phyloP scores from a whole-genome alignment of 2,888 invertebrate genomes.

The Agapostemon virescens region DNA sequence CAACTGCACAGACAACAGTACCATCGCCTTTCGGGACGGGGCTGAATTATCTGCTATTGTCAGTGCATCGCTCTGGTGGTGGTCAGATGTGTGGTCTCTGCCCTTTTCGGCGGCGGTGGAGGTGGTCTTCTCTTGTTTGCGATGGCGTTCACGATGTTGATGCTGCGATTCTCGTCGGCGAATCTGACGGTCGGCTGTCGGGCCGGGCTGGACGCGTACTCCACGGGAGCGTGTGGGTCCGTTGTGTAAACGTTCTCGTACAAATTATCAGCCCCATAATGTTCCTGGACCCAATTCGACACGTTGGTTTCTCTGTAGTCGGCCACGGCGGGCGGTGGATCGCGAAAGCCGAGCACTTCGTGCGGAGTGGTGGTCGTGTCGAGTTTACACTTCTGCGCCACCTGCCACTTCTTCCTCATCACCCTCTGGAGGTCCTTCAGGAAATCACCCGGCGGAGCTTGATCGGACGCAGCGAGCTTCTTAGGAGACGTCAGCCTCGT shows the following conservation, averaged over 20 bases:
- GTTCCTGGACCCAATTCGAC: conserved; percentile 94
- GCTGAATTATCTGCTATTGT: conserved; percentile 78
- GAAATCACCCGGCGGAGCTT: conserved; percentile 90
- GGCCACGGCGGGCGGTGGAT: conserved; percentile 87
- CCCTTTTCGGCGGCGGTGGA: conserved; percentile 94
- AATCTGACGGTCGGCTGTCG: conserved; percentile 73
- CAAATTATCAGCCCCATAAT: conserved; percentile 88
- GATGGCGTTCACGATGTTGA: conserved; percentile 77
- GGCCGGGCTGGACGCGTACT: conserved; percentile 79
- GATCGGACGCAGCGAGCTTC: conserved; percentile 87
- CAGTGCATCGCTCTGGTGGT: conserved; percentile 81
- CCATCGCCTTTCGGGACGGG: conserved; percentile 75
- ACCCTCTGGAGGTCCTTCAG: conserved; percentile 94
- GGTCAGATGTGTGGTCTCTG: conserved; percentile 92
- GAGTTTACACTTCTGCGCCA: conserved; percentile 94
- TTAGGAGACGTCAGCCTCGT: conserved; percentile 84
- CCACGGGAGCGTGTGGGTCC: conserved; percentile 80
- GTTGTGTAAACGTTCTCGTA: conserved; percentile 89
- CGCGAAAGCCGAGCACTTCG: conserved; percentile 94
- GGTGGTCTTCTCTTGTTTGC: conserved; percentile 88
- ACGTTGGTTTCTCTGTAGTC: conserved; percentile 92
- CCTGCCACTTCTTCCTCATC: conserved; percentile 96
- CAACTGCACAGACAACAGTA: conserved; percentile 76
- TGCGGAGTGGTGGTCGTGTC: conserved; percentile 94
- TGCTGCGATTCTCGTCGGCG: conserved; percentile 77